Evolutionary conservation across 2,888 invertebrate genomes (phyloP), one percentile per base, ranked within the genome.

Genomic region (Volucella bombylans): DNA sequence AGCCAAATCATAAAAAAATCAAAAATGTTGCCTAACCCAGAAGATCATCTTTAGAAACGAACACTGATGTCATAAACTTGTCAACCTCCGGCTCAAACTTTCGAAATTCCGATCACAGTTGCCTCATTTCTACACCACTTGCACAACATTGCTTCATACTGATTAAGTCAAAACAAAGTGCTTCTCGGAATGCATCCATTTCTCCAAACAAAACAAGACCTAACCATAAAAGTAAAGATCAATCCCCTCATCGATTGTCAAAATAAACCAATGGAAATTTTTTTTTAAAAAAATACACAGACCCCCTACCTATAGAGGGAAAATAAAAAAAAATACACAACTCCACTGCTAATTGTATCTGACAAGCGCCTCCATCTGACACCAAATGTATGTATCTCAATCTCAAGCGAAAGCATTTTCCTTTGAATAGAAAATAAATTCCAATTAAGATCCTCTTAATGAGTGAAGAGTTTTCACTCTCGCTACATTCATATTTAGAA

Each of bases 261-360:
- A 79, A 69, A 74, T 74, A 80, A 59, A 79, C 68, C 61, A 69
- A 64, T 54, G 23, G 41, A 23, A 45, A 45, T 12, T 9, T 43
- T 62, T 39, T 12, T 49, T 49, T 39, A 15, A 78, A 67, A 39
- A 59, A 73, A 54, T 15, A 61, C 18, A 61, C 6, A 41, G 83
- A 83, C 80, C 80, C 80, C 80, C 73, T 55, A 61, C 71, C 71
- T 38, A 54, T 57, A 23, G 45, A 67, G 39, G 62, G n/a, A 71
- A 59, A 72, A 62, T 55, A 74, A 61, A 74, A 74, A 83, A 31
- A 31, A 6, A 31, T 0, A 23, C 31, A 31, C 31, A 31, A 31
- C 79, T 74, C 62, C 50, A 83, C 65, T 61, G 71, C 83, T 80
- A 83, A 83, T 83, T 80, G 83, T 62, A 80, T 80, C 71, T 71